Conservation (phyloP, 2,113 vertebrate genomes). For the Donacobius atricapilla region DNA sequence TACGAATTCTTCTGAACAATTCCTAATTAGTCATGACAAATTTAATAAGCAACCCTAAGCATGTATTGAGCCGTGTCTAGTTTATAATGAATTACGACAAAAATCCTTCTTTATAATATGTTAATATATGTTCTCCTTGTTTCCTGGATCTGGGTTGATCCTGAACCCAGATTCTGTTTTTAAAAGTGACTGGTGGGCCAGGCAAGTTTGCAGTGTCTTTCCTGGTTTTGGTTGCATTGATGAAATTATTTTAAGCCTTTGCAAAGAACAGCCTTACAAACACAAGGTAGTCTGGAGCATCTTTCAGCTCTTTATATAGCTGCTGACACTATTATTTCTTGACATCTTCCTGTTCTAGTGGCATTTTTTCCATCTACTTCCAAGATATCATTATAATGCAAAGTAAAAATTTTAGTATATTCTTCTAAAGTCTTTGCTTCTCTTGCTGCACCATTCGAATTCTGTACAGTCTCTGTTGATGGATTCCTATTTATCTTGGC, state of each 20-base stretch:
- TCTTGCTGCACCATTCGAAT: neutral
- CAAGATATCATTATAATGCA: conserved; percentile 41
- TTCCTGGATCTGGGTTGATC: neutral
- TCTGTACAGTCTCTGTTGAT: neutral
- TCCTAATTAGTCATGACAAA: neutral
- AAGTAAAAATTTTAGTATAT: conserved; percentile 40
- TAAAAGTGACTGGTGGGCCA: neutral
- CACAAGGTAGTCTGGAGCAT: conserved; percentile 41
- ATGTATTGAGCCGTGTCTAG: neutral
- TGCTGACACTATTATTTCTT: conserved; percentile 45
- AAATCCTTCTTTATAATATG: neutral
- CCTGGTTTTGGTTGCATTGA: neutral
- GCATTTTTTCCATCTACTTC: conserved; percentile 61
- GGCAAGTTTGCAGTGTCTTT: neutral
- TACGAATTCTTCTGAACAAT: neutral
- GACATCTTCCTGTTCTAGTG: conserved; percentile 32
- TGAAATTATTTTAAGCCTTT: conserved; percentile 42
- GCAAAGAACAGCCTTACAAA: neutral
- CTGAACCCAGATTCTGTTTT: neutral
- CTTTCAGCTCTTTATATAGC: conserved; percentile 45
- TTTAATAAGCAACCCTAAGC: neutral
- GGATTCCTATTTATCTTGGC: conserved; percentile 1
- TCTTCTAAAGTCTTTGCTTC: neutral
- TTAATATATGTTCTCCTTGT: neutral
- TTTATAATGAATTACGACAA: neutral